A percentile compares a stretch with the other conserved stretches of the same genome.
Conservation (phyloP, 2,113 vertebrate genomes). For the Todiramphus chloris region DNA sequence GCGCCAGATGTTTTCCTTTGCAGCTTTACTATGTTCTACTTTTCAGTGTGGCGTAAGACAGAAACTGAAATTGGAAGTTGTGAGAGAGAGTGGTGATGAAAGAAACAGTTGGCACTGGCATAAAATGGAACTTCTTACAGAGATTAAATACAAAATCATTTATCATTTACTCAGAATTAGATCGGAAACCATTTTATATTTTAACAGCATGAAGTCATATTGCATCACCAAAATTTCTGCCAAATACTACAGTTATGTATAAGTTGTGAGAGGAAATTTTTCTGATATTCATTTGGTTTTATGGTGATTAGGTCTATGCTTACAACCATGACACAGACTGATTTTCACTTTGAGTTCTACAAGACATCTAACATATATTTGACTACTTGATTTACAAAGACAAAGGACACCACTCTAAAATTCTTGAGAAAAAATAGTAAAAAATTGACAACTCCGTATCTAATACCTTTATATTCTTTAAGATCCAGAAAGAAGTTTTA, state of each 20-base stretch:
- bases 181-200: not conserved
- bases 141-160: not conserved
- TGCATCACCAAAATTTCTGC: not conserved
- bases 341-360: not conserved
- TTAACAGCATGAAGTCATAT: not conserved
- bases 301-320: not conserved
- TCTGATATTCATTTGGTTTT: not conserved
- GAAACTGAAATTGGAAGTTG: not conserved
- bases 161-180: not conserved
- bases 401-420: not conserved
- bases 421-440: not conserved
- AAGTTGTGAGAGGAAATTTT: not conserved
- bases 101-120: not conserved
- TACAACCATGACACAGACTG: not conserved
- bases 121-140: not conserved
- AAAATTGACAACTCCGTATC: not conserved
- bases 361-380: not conserved
- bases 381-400: not conserved
- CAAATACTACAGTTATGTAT: not conserved
- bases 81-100: conserved; percentile 1
- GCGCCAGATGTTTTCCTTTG: conserved; percentile 32
- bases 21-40: not conserved
- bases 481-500: not conserved
- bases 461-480: not conserved
- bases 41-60: not conserved